A percentile compares a stretch with the other conserved stretches of the same genome.
Conservation (phyloP, 2,113 vertebrate species). For the Melierax canorus region DNA sequence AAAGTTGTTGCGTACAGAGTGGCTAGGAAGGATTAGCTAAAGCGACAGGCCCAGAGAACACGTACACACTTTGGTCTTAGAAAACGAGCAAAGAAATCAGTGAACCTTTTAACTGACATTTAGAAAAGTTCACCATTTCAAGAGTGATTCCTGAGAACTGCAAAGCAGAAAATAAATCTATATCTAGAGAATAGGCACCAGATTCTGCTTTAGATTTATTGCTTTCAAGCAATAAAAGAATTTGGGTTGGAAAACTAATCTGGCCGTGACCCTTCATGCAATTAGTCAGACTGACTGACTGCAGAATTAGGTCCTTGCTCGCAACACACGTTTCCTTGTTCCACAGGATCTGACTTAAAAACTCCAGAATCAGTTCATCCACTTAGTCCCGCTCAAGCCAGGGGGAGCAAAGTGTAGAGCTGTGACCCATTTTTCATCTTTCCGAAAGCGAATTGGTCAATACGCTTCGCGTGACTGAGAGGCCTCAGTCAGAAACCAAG, state of each 20-base stretch:
- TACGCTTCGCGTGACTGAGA: background rate
- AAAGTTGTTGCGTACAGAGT: background rate
- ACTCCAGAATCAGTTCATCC: background rate
- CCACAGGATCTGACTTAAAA: background rate
- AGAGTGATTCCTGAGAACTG: background rate
- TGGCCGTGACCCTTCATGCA: background rate
- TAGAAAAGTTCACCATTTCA: constrained; percentile 55
- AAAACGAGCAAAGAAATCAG: background rate
- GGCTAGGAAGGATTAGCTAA: background rate
- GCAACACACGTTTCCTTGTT: rapidly evolving
- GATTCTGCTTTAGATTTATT: constrained; percentile 1
- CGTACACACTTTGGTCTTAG: background rate
- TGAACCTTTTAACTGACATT: constrained; percentile 51
- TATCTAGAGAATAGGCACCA: background rate
- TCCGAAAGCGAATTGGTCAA: background rate
- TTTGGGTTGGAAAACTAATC: background rate
- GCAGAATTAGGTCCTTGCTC: background rate
- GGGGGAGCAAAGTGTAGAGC: background rate
- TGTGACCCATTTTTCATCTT: background rate
- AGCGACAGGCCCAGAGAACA: background rate
- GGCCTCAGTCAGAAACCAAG: background rate
- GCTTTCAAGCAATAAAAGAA: background rate
- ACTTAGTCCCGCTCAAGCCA: background rate
- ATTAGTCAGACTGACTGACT: background rate
- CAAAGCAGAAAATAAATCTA: constrained; percentile 32